These are phyloP conservation scores for Gymnorhina tibicen DNA, from an alignment of 2,113 vertebrate genomes.

Conservation along the genomic window DNA sequence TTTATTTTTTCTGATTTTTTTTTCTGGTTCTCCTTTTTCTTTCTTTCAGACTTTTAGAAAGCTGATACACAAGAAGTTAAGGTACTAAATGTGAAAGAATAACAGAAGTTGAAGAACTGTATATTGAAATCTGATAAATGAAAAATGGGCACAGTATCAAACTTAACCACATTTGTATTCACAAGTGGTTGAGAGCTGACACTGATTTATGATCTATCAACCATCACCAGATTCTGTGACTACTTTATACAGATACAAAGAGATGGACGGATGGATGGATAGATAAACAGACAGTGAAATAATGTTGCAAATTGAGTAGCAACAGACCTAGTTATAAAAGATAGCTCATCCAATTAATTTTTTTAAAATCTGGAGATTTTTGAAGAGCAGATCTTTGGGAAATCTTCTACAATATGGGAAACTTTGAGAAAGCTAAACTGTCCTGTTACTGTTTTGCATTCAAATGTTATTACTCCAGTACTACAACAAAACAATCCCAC, in stretches of 20 bases:
- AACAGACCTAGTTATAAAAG: constrained; percentile 38
- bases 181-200: constrained; percentile 57
- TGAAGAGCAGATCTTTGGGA: neutral
- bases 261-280: constrained; percentile 23
- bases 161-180: constrained; percentile 72
- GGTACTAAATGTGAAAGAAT: neutral
- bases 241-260: constrained; percentile 43
- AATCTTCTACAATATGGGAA: neutral
- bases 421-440: neutral
- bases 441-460: neutral
- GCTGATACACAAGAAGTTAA: neutral
- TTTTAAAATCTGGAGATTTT: constrained; percentile 24
- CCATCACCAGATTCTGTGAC: constrained; percentile 63
- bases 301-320: constrained; percentile 43
- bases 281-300: constrained; percentile 61
- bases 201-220: constrained; percentile 69
- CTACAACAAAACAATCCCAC: neutral
- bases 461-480: neutral
- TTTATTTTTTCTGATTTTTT: too few relatives aligned
- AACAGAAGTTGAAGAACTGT: constrained; percentile 9
- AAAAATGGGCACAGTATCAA: constrained; percentile 57
- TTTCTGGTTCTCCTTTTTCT: neutral
- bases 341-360: constrained; percentile 31
- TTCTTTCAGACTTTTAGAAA: too few relatives aligned
- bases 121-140: constrained; percentile 58